A percentile compares a stretch with the other conserved stretches of the same genome.
phyloP scores from a whole-genome alignment of 2,888 invertebrate genomes.

The Gasteruption jaculator region DNA sequence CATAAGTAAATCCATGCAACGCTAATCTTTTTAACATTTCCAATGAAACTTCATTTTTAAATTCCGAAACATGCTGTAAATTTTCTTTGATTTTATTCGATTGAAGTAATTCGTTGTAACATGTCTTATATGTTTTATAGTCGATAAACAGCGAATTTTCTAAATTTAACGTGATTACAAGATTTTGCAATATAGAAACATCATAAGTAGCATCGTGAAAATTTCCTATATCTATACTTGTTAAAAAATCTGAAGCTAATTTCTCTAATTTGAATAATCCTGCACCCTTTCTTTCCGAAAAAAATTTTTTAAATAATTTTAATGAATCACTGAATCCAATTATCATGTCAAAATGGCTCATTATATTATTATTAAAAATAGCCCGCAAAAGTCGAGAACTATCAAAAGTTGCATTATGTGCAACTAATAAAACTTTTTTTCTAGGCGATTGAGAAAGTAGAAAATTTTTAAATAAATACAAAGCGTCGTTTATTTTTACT shows the following conservation, averaged over 20 bases:
- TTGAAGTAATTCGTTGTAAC: no score
- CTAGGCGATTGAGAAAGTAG: no score
- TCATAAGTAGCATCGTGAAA: conserved; percentile 20
- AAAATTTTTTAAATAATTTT: conserved; percentile 11
- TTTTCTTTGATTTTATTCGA: conserved; percentile 4
- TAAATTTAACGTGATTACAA: neutral
- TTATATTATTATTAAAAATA: conserved; percentile 6
- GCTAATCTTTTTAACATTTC: no score
- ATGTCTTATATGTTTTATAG: no score
- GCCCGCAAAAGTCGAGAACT: conserved; percentile 3
- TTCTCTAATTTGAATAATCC: conserved; percentile 13
- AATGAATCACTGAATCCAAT: conserved; percentile 14
- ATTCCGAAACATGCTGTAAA: no score
- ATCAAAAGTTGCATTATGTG: conserved; percentile 19
- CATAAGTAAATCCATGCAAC: no score
- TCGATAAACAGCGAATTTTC: neutral
- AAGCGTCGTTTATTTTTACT: no score
- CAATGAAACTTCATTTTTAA: no score
- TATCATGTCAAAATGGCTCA: conserved; percentile 5
- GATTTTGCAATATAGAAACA: conserved; percentile 14
- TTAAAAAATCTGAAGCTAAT: conserved; percentile 17
- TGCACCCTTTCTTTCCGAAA: conserved; percentile 13
- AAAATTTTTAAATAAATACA: neutral
- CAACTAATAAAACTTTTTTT: conserved; percentile 9
- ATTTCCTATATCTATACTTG: conserved; percentile 1